Evolutionary conservation across 2,888 invertebrate genomes (phyloP).

Genomic region (Acanthosepion pharaonis): DNA sequence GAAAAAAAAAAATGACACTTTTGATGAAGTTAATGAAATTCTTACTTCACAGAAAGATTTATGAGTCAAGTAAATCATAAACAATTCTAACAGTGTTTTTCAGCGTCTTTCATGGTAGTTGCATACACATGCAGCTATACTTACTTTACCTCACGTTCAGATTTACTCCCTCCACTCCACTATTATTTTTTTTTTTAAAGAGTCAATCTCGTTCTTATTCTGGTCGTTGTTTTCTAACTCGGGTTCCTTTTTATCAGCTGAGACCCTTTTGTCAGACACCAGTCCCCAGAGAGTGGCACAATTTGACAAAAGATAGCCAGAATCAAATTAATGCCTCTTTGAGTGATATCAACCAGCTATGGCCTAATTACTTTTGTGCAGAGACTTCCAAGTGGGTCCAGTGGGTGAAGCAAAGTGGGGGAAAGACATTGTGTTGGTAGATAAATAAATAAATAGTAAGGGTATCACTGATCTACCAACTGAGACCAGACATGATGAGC

Average conservation of each 20-base stretch:
- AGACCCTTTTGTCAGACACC: neutral
- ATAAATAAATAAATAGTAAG: slow-evolving; percentile 7
- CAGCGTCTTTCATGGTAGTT: neutral
- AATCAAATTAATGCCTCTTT: slow-evolving; percentile 11
- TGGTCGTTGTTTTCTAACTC: neutral
- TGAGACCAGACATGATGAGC: slow-evolving; percentile 33
- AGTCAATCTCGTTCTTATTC: neutral
- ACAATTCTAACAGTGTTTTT: neutral
- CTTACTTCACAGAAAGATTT: slow-evolving; percentile 33
- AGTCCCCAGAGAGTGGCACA: neutral
- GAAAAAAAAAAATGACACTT: no score
- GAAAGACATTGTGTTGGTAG: neutral
- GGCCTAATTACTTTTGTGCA: slow-evolving; percentile 15
- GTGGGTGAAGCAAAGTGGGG: no score
- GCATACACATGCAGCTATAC: neutral
- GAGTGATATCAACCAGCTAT: neutral
- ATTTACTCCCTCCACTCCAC: neutral
- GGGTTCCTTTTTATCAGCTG: neutral
- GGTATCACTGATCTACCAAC: neutral
- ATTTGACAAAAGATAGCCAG: slow-evolving; percentile 33
- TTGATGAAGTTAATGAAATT: slow-evolving; percentile 14
- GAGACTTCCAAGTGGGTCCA: neutral
- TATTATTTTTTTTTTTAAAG: neutral
- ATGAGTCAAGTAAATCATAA: neutral
- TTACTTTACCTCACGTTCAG: neutral